Evolutionary conservation across 1,140 invertebrate genomes (phyloP).

Genomic region (Stegodyphus mimosarum): DNA sequence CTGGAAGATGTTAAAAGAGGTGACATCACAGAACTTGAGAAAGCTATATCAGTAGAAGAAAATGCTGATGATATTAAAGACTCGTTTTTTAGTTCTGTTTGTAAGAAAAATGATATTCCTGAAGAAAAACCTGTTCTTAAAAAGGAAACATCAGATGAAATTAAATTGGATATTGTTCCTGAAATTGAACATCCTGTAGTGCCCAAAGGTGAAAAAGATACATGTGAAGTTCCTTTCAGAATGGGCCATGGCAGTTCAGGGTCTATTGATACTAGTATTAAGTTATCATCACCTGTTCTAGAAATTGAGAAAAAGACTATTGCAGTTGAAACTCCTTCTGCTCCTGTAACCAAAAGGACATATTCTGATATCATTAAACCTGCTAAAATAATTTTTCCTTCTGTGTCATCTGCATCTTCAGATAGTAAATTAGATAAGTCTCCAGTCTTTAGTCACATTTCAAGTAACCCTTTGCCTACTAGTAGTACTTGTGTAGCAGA

Average conservation of each 20-base stretch:
- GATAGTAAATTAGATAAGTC: not conserved
- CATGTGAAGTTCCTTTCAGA: not conserved
- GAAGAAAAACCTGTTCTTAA: not conserved
- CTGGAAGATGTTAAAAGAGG: constrained; percentile 26
- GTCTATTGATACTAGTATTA: not conserved
- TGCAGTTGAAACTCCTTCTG: not conserved
- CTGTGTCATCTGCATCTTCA: not conserved
- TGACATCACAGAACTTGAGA: constrained; percentile 34
- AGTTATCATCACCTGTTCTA: not conserved
- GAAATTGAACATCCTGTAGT: constrained; percentile 7
- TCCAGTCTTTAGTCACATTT: not conserved
- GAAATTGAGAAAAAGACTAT: not conserved
- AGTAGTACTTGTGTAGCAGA: not conserved
- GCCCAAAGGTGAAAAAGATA: not conserved
- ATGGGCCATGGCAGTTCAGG: not conserved
- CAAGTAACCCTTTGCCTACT: not conserved
- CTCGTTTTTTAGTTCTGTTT: not conserved
- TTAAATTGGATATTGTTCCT: not conserved
- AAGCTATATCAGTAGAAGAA: constrained; percentile 32
- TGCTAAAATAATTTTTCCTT: not conserved
- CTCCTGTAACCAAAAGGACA: not conserved
- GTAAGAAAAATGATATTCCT: not conserved
- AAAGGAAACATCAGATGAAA: not conserved
- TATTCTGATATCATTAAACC: constrained; percentile 3
- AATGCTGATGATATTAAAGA: constrained; percentile 4